Evolutionary conservation across 2,797 vertebrate species (phyloP).

Genomic region (Trichosurus vulpecula): DNA sequence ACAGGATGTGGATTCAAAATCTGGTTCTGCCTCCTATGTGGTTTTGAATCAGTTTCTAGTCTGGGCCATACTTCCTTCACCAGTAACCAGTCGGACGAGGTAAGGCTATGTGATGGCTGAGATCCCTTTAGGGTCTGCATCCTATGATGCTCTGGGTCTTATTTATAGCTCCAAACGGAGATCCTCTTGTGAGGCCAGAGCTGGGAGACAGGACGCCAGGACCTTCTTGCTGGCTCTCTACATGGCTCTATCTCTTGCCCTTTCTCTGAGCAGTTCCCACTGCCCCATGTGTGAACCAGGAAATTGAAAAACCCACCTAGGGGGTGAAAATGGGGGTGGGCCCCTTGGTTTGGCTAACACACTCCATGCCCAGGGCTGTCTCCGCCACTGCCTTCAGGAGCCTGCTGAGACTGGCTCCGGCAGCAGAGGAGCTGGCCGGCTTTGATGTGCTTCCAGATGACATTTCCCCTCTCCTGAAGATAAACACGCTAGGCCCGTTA

Average conservation of each 20-base stretch:
- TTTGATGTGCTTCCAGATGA: conserved; percentile 24
- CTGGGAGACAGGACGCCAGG: not conserved
- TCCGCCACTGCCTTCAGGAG: not conserved
- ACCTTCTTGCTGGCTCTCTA: not conserved
- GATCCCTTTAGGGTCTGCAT: not conserved
- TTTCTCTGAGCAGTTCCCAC: not conserved
- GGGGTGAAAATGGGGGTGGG: not conserved
- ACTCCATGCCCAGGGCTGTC: not conserved
- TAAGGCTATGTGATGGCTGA: not conserved
- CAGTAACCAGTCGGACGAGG: not conserved
- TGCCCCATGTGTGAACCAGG: not conserved
- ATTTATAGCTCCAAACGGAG: not conserved
- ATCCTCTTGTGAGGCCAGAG: not conserved
- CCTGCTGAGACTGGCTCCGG: not conserved
- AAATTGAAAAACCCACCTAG: fast-evolving
- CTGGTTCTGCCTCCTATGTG: not conserved
- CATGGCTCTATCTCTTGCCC: not conserved
- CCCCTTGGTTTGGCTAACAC: not conserved
- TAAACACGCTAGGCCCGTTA: not conserved
- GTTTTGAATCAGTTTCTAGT: not conserved
- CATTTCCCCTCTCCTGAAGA: conserved; percentile 13
- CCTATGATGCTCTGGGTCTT: not conserved
- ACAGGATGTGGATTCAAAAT: not conserved
- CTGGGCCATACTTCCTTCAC: not conserved
- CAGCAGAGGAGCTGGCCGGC: not conserved